Evolutionary conservation across 2,113 vertebrate genomes (phyloP).

Genomic region (Athene noctua): DNA sequence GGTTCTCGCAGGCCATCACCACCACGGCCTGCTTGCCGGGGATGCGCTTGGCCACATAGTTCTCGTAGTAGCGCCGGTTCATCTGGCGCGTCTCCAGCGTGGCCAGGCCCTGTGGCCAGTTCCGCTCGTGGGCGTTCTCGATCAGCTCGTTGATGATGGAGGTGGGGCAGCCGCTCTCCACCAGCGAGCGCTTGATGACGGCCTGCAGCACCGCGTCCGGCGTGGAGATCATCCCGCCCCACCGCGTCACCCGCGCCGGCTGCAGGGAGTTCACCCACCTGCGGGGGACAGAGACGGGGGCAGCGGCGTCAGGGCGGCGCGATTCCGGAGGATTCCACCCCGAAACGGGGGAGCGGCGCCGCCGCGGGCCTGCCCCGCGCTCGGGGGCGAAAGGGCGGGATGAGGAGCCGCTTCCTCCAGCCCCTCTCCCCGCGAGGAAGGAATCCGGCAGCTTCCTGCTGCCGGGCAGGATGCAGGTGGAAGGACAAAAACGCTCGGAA

Average conservation of each 20-base stretch:
- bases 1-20: conserved; percentile 98
- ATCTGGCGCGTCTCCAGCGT: conserved; percentile 97
- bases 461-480: neutral
- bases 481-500: accelerated
- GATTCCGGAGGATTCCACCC: accelerated
- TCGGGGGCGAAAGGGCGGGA: neutral
- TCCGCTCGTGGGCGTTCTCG: conserved; percentile 96
- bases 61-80: conserved; percentile 98
- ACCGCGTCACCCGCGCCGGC: conserved; percentile 94
- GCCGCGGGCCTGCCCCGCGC: neutral
- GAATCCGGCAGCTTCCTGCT: neutral
- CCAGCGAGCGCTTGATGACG: conserved; percentile 95
- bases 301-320: accelerated
- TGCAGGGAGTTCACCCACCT: conserved; percentile 98
- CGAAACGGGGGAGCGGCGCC: neutral
- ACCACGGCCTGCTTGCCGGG: conserved; percentile 98
- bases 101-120: conserved; percentile 97
- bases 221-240: conserved; percentile 99
- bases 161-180: conserved; percentile 95
- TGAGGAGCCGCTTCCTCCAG: neutral
- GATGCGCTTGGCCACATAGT: conserved; percentile 97
- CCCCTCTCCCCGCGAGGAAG: neutral
- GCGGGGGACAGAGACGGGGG: neutral
- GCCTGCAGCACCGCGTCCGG: conserved; percentile 96
- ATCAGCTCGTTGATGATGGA: conserved; percentile 96